phyloP scores from a whole-genome alignment of 2,113 vertebrate genomes.

The Mystacornis crossleyi region DNA sequence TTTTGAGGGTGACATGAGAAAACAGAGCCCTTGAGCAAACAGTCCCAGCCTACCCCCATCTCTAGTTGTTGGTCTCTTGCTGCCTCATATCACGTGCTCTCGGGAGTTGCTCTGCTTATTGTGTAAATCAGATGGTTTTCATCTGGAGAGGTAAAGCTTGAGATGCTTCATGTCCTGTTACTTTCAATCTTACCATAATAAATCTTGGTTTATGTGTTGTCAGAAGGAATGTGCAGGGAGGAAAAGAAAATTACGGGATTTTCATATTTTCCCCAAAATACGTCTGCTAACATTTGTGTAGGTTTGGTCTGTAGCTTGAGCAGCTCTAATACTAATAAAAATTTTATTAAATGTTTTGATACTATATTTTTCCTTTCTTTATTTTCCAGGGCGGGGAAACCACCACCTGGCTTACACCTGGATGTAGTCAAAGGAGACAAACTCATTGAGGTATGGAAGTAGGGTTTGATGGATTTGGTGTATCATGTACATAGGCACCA shows the following conservation, averaged over 20 bases:
- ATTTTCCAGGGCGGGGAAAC: constrained; percentile 93
- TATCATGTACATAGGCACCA: neutral
- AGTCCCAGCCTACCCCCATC: neutral
- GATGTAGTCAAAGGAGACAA: constrained; percentile 99
- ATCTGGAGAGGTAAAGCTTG: neutral
- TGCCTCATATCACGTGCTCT: neutral
- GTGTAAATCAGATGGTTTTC: neutral
- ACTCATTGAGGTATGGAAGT: constrained; percentile 90
- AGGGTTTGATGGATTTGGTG: neutral
- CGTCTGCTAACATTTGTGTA: neutral
- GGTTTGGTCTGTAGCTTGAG: neutral
- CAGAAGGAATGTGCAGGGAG: neutral
- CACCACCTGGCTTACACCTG: constrained; percentile 93
- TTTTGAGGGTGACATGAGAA: neutral
- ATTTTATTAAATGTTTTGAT: constrained; percentile 4
- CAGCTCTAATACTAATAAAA: neutral
- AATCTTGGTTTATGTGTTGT: neutral
- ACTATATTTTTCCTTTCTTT: constrained; percentile 7
- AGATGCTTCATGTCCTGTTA: neutral
- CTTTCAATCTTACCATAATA: neutral
- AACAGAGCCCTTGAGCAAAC: neutral
- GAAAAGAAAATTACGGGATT: neutral
- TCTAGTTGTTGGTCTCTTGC: neutral
- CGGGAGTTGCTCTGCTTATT: neutral
- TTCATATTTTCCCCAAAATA: neutral